phyloP scores from a whole-genome alignment of 2,113 vertebrate genomes.

The Bungarus multicinctus region DNA sequence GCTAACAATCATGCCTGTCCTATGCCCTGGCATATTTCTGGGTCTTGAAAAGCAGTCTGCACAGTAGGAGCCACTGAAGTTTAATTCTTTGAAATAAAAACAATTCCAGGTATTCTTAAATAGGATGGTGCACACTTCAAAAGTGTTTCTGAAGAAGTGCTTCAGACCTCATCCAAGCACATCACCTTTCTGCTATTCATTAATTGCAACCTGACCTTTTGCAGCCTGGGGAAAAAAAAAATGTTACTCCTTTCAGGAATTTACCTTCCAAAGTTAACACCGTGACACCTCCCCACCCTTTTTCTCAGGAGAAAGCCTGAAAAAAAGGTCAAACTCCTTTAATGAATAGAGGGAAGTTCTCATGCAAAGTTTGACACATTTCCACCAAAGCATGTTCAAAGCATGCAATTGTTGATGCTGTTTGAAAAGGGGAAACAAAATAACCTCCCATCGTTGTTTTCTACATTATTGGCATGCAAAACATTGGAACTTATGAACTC shows the following conservation, averaged over 20 bases:
- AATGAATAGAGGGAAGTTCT: not conserved
- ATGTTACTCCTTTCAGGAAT: not conserved
- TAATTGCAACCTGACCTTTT: not conserved
- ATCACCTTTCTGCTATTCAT: not conserved
- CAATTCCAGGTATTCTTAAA: not conserved
- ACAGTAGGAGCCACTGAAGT: not conserved
- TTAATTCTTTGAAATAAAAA: not conserved
- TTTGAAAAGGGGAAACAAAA: not conserved
- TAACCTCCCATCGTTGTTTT: not conserved
- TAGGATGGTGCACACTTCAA: not conserved
- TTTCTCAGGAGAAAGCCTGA: not conserved
- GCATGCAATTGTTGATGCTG: not conserved
- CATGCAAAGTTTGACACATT: not conserved
- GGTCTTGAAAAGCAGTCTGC: not conserved
- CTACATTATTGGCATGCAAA: not conserved
- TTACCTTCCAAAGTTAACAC: not conserved
- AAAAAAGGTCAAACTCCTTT: not conserved
- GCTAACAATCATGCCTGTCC: not conserved
- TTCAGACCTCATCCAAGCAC: not conserved
- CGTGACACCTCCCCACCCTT: not conserved
- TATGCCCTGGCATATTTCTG: not conserved
- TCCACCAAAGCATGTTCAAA: not conserved
- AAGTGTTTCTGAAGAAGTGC: not conserved
- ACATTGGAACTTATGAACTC: not conserved
- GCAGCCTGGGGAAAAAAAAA: not conserved